Percentiles rank a stretch among this genome's conserved stretches.
These are phyloP conservation scores for Drosophila punjabiensis DNA, from an alignment of 1,140 invertebrate genomes.

Conservation along the genomic window DNA sequence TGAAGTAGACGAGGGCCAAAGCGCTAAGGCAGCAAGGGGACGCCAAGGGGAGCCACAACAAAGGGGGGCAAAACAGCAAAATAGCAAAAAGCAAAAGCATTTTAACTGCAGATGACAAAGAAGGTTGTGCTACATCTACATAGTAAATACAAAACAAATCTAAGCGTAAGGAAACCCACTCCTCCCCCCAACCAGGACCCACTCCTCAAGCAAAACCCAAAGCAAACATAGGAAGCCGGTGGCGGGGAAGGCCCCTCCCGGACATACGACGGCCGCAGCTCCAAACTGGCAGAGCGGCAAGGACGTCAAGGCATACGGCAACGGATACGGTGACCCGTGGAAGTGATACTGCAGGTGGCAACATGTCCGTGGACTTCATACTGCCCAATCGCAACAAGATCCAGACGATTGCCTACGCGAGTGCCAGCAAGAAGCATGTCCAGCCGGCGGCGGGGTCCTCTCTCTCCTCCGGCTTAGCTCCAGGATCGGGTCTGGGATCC, in stretches of 20 bases:
- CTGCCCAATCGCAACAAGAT: slow-evolving; percentile 82
- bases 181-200: slow-evolving; percentile 24
- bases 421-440: slow-evolving; percentile 78
- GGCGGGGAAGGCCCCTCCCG: slow-evolving; percentile 47
- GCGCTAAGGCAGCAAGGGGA: neutral
- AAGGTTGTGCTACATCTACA: slow-evolving; percentile 83
- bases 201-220: slow-evolving; percentile 21
- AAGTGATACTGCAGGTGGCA: slow-evolving; percentile 45
- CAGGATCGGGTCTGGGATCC: slow-evolving; percentile 14
- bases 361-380: slow-evolving; percentile 79
- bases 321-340: slow-evolving; percentile 44
- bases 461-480: neutral
- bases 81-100: slow-evolving; percentile 53
- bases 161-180: slow-evolving; percentile 46
- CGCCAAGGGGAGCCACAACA: slow-evolving; percentile 8
- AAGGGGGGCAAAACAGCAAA: slow-evolving; percentile 29
- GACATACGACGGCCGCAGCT: slow-evolving; percentile 45
- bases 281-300: slow-evolving; percentile 56
- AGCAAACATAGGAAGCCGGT: slow-evolving; percentile 39
- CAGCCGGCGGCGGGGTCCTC: neutral
- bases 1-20: slow-evolving; percentile 45
- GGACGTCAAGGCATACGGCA: slow-evolving; percentile 4
- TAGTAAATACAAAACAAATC: slow-evolving; percentile 70
- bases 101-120: slow-evolving; percentile 75
- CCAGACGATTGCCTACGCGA: slow-evolving; percentile 78